Conservation (phyloP, 2,797 vertebrate genomes). For the Cyclopterus lumpus region DNA sequence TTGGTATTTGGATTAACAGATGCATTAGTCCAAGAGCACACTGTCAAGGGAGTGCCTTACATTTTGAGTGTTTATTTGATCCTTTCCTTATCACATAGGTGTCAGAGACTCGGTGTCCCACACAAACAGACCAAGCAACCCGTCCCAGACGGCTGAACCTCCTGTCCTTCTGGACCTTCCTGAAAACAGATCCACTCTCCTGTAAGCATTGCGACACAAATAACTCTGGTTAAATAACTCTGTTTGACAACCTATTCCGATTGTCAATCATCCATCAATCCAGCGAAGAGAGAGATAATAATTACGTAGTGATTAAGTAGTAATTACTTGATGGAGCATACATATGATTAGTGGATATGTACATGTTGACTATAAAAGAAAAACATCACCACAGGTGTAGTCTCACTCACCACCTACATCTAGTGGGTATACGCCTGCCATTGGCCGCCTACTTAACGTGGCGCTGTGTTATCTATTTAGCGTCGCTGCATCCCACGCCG, state of each 20-base stretch:
- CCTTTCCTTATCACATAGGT: constrained; percentile 75
- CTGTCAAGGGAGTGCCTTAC: background rate
- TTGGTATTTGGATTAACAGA: background rate
- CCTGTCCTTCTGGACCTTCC: constrained; percentile 91
- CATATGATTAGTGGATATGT: constrained; percentile 7
- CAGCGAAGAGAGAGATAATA: background rate
- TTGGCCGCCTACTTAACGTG: too few species aligned
- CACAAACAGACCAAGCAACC: constrained; percentile 84
- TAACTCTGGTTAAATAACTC: background rate
- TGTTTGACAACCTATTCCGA: background rate
- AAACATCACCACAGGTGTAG: background rate
- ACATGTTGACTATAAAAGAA: background rate
- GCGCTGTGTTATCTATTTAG: too few species aligned
- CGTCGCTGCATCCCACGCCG: too few species aligned
- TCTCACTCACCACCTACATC: background rate
- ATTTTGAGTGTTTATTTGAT: constrained; percentile 2
- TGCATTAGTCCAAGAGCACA: background rate
- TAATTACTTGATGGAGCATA: constrained; percentile 1
- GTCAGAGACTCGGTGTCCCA: constrained; percentile 96
- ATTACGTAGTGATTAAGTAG: background rate
- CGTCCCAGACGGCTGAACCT: constrained; percentile 85
- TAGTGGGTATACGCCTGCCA: background rate
- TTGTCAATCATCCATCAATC: background rate
- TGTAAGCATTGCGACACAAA: constrained; percentile 82
- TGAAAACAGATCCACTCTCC: constrained; percentile 87